A percentile compares a stretch with the other conserved stretches of the same genome.
These are phyloP conservation scores for Arion vulgaris DNA, from an alignment of 1,140 invertebrate genomes.

Conservation along the genomic window DNA sequence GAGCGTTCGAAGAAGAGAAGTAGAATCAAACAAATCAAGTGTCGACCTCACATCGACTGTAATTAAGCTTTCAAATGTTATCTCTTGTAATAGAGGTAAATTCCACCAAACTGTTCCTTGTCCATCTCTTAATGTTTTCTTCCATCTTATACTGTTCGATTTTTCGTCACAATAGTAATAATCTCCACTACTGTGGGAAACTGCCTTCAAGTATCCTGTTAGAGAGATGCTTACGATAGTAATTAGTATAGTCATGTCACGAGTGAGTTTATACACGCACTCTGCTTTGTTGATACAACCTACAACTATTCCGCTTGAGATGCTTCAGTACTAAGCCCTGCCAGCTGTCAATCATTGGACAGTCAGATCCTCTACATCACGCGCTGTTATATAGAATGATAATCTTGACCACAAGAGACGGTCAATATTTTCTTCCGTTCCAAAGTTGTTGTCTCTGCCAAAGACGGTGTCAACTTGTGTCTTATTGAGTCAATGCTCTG, in stretches of 20 bases:
- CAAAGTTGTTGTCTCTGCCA: slow-evolving; percentile 3
- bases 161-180: not conserved
- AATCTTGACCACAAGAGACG: not conserved
- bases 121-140: no score
- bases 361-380: not conserved
- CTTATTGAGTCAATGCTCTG: no score
- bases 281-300: not conserved
- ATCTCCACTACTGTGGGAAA: not conserved
- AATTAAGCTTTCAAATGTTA: no score
- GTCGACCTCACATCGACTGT: no score
- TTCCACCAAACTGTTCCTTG: no score
- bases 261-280: not conserved
- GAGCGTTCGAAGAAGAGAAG: no score
- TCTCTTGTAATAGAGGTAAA: no score
- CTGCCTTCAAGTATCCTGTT: not conserved
- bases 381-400: not conserved
- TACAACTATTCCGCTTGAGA: not conserved
- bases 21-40: no score
- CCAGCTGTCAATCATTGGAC: not conserved
- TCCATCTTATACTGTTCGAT: no score
- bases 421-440: not conserved
- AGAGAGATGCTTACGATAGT: not conserved
- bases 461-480: no score
- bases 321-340: not conserved
- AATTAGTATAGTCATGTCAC: not conserved